Evolutionary conservation across 2,888 invertebrate genomes (phyloP).

Genomic region (Pseudococcus jackbeardsleyi): DNA sequence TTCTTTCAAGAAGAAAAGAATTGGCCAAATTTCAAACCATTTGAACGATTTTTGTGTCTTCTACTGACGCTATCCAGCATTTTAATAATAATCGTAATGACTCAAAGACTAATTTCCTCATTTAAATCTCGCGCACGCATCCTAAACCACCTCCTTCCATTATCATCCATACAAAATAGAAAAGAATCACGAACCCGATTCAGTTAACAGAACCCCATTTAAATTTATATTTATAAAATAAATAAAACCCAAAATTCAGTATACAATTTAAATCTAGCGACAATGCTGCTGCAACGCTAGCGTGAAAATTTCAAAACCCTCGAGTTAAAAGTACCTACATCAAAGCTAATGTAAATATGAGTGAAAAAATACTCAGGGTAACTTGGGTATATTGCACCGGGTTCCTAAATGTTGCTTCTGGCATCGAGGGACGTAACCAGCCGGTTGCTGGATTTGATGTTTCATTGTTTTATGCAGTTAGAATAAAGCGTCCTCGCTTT

Average conservation of each 20-base stretch:
- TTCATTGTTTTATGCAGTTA: background rate
- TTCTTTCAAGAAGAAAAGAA: too few species aligned
- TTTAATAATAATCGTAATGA: too few species aligned
- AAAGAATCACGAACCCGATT: background rate
- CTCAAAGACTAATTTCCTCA: too few species aligned
- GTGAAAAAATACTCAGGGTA: background rate
- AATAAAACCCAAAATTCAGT: background rate
- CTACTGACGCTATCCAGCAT: too few species aligned
- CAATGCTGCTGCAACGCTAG: background rate
- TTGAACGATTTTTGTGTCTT: too few species aligned
- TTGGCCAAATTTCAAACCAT: too few species aligned
- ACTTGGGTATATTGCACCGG: background rate
- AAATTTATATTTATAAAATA: background rate
- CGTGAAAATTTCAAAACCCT: background rate
- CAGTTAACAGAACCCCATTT: background rate
- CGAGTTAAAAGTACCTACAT: background rate
- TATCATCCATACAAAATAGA: too few species aligned
- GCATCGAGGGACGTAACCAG: background rate
- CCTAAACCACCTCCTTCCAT: too few species aligned
- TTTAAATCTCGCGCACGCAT: too few species aligned
- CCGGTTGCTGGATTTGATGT: background rate
- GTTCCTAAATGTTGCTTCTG: background rate
- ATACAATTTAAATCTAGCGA: background rate
- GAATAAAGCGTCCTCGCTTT: background rate
- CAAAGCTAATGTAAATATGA: background rate